phyloP scores from a whole-genome alignment of 2,888 invertebrate species.

The Drosophila setosimentum region DNA sequence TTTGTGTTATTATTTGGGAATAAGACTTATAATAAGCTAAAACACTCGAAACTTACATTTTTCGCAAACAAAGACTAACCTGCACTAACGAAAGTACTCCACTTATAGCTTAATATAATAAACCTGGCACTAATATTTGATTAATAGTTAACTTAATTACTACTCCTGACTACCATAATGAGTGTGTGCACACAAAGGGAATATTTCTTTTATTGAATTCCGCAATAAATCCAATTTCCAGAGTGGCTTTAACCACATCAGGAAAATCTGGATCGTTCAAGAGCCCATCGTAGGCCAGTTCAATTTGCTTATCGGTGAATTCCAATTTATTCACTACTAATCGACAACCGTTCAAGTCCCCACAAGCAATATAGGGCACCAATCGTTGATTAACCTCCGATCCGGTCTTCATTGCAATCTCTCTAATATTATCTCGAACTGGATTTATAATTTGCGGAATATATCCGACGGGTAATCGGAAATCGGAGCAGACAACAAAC shows the following conservation, averaged over 20 bases:
- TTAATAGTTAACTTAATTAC: background rate
- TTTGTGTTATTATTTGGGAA: background rate
- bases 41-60: background rate
- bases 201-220: constrained; percentile 15
- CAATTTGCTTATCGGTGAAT: constrained; percentile 12
- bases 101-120: background rate
- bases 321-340: constrained; percentile 87
- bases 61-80: background rate
- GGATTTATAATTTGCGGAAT: constrained; percentile 91
- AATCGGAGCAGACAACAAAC: constrained; percentile 97
- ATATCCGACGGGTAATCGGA: constrained; percentile 93
- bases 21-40: background rate
- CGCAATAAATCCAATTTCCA: constrained; percentile 16
- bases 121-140: background rate
- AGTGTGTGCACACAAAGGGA: background rate
- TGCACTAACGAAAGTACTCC: background rate
- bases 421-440: constrained; percentile 90
- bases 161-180: constrained; percentile 8
- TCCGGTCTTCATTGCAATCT: constrained; percentile 90
- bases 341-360: constrained; percentile 88
- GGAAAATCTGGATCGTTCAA: constrained; percentile 43
- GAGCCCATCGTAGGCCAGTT: constrained; percentile 47
- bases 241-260: constrained; percentile 25
- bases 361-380: constrained; percentile 97
- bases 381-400: constrained; percentile 91